Conservation (phyloP, 2,888 invertebrate species). For the Mylabris sibirica region DNA sequence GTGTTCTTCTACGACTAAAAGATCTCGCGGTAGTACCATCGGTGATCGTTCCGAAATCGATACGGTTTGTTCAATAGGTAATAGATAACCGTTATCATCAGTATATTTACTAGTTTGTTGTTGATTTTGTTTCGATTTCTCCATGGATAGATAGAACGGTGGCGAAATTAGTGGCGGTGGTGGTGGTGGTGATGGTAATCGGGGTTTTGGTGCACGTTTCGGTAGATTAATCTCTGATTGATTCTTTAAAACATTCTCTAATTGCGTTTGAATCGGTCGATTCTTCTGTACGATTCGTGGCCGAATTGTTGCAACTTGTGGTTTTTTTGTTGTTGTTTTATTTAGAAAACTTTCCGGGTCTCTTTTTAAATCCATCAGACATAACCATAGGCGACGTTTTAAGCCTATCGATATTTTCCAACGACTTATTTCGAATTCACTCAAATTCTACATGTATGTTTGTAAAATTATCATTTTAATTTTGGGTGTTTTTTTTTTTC, state of each 20-base stretch:
- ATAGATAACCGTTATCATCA: not conserved
- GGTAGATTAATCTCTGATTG: not conserved
- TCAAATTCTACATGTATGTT: not conserved
- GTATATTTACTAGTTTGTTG: not conserved
- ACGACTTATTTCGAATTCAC: conserved; percentile 8
- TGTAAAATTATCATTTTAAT: not conserved
- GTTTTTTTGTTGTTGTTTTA: not conserved
- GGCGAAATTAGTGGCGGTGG: not conserved
- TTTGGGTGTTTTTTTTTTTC: not conserved
- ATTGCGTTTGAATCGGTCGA: not conserved
- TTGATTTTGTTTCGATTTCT: not conserved
- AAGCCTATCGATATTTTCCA: not conserved
- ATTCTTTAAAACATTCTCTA: not conserved
- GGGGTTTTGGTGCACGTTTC: not conserved
- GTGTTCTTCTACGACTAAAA: not conserved
- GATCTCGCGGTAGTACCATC: conserved; percentile 2
- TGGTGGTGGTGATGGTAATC: conserved; percentile 3
- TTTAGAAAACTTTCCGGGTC: not conserved
- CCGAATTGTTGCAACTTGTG: not conserved
- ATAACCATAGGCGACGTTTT: not conserved
- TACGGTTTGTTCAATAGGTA: not conserved
- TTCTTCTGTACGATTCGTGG: not conserved
- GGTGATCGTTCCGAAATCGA: not conserved
- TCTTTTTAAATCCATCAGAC: not conserved
- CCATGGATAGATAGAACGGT: not conserved